phyloP scores from a whole-genome alignment of 2,113 vertebrate species.

The Tinamus guttatus region DNA sequence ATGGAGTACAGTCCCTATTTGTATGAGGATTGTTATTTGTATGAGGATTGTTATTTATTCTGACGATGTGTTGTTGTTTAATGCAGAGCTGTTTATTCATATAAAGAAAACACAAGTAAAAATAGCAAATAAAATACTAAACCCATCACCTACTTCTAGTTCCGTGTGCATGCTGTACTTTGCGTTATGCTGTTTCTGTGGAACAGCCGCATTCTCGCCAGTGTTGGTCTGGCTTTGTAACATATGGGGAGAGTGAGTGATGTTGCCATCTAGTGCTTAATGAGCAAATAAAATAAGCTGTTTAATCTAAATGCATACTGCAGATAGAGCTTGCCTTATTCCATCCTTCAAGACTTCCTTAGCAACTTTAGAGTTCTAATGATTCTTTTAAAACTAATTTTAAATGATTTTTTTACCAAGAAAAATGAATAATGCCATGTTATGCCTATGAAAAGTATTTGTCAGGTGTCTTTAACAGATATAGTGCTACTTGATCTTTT shows the following conservation, averaged over 20 bases:
- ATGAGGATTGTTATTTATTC: no score
- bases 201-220: background rate
- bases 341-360: background rate
- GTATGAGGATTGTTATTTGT: background rate
- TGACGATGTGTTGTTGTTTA: background rate
- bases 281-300: background rate
- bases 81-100: background rate
- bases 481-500: background rate
- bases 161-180: background rate
- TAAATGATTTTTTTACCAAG: background rate
- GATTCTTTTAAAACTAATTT: background rate
- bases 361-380: background rate
- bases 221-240: background rate
- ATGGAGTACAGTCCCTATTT: background rate
- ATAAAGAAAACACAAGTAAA: background rate
- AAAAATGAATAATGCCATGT: background rate
- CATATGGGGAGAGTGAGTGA: background rate
- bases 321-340: background rate
- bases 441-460: background rate
- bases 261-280: slow-evolving; percentile 56
- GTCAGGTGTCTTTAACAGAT: background rate
- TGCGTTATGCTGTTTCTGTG: background rate
- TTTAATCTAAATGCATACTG: background rate
- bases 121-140: background rate
- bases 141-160: background rate